Evolutionary conservation across 37 sponge, comb jelly and placozoan genomes (phyloP), one percentile per base, ranked within the genome.

Genomic region (Hexactinellida sp.): DNA sequence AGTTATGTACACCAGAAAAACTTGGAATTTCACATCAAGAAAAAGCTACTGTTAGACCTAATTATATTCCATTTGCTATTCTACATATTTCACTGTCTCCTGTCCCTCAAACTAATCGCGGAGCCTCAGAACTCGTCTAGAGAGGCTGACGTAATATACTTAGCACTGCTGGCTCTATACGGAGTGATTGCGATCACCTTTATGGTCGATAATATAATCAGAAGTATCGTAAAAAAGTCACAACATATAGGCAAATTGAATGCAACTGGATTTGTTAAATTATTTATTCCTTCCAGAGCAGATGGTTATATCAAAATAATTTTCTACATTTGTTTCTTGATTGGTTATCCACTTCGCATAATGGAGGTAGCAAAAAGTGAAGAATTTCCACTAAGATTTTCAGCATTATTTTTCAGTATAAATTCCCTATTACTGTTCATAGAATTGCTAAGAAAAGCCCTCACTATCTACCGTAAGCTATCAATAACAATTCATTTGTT

Each of bases 1-100:
- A n/a, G 32, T 25, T 63, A 25, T 63, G 76, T 63, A 63, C 76
- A 63, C 76, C 21, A 63, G 76, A 63, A 63, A 63, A 63, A 63
- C 34, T 7, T 25, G 25, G 76, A 63, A 32, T 63, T 32, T n/a
- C 21, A 63, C 3, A 23, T 63, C 3, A 63, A 23, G 76, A 63
- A n/a, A 63, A 63, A 63, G 76, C 76, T 25, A 63, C 30, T 63
- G 76, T 5, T 63, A 63, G 76, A 63, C 30, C 76, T 63, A 1
- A n/a, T 63, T 63, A 7, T 63, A 10, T 63, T 63, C 76, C 21
- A 63, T n/a, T n/a, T 63, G 13, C 19, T 23, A 25, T 63, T 63
- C 76, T 63, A 63, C 30, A 63, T 63, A 25, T 63, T 63, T 63
- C 76, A 63, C 76, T 63, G 76, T 63, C 30, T 63, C 1, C 34